Conservation (phyloP, 2,113 vertebrate species). For the Theristicus caerulescens region DNA sequence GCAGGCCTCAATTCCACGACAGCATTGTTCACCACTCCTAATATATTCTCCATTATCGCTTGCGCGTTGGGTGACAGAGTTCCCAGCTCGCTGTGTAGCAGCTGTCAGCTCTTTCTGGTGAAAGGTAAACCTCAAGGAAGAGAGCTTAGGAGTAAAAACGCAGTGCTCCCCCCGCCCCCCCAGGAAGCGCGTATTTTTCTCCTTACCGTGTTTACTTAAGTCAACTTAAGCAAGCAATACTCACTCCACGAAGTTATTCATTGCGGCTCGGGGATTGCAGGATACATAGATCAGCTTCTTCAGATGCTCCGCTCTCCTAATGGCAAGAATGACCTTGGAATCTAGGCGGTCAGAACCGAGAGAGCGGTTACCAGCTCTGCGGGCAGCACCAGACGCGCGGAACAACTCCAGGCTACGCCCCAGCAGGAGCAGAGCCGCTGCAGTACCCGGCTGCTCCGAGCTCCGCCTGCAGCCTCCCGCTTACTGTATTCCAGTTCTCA, state of each 20-base stretch:
- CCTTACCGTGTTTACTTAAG: not conserved
- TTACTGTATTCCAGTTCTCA: not conserved
- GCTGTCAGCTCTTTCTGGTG: not conserved
- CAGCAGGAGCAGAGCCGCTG: not conserved
- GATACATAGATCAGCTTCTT: conserved; percentile 92
- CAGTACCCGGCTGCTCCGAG: not conserved
- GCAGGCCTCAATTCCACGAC: rapidly evolving
- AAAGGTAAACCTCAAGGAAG: not conserved
- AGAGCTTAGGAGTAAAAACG: not conserved
- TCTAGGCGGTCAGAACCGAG: conserved; percentile 71
- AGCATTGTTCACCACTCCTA: not conserved
- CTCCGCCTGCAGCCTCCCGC: not conserved
- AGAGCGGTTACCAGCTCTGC: not conserved
- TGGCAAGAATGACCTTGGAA: conserved; percentile 92
- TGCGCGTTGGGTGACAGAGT: rapidly evolving
- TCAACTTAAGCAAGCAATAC: conserved; percentile 51
- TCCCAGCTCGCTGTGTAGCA: not conserved
- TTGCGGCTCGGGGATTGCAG: conserved; percentile 93
- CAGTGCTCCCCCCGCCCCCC: not conserved
- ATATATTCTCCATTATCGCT: not conserved
- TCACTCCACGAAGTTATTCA: conserved; percentile 97
- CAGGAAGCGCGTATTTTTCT: rapidly evolving
- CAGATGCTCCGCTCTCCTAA: conserved; percentile 88
- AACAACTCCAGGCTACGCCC: not conserved
- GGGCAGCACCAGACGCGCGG: not conserved